Conservation (phyloP, 2,113 vertebrate genomes). For the Cettia cetti region DNA sequence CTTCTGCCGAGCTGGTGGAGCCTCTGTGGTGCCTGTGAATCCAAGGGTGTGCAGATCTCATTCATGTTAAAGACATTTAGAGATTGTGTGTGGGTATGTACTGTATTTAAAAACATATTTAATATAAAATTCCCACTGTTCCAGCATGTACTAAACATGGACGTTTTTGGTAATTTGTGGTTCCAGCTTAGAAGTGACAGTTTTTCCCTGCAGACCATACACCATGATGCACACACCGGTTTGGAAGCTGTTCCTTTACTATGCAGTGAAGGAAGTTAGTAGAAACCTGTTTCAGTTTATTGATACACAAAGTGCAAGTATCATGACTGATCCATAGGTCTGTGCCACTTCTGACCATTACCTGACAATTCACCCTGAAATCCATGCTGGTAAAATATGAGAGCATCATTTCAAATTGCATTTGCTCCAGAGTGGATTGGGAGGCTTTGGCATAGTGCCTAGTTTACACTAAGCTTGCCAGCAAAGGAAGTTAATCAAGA, state of each 20-base stretch:
- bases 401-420: neutral
- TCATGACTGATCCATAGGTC: neutral
- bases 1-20: neutral
- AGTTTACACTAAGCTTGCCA: slow-evolving; percentile 11
- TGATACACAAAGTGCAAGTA: neutral
- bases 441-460: neutral
- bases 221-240: accelerated
- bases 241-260: neutral
- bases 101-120: neutral
- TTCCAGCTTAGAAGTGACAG: neutral
- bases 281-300: neutral
- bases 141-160: neutral
- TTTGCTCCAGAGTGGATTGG: neutral
- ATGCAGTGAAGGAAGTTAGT: neutral
- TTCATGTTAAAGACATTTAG: neutral
- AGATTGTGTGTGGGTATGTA: neutral
- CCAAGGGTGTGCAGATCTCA: neutral
- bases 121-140: neutral
- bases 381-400: neutral
- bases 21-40: neutral
- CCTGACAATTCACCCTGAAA: neutral
- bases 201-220: neutral
- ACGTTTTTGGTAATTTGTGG: neutral
- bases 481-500: slow-evolving; percentile 32
- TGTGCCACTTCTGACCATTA: neutral